Base-by-base conservation (phyloP, 2,888 invertebrate genomes). In the Dermolepida albohirtum region DNA sequence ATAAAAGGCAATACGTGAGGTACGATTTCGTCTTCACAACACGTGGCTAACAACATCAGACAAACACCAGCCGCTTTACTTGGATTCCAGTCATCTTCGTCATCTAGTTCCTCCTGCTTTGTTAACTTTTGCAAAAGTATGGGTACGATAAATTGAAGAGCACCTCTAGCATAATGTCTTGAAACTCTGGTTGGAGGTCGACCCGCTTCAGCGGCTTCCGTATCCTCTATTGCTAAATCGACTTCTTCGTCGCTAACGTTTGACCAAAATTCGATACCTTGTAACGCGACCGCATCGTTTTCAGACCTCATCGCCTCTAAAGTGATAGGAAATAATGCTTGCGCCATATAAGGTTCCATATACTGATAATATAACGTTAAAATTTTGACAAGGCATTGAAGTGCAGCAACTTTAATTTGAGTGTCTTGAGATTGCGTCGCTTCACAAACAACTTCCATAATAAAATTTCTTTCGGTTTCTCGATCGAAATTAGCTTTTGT, bases 221-320 rank as follows among this genome's bases (percentile, higher is more conserved):
- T 92, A 78, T 94, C 95, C 84, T 98, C 97, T 81, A 97, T 93
- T 1, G 94, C 90, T 73, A 98, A 86, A 84, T 98, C 98, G 40
- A 98, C 96, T 85, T 99, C 99, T 85, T 98, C 99, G 84, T 99
- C 99, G 79, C 98, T 97, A 0, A 99, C 98, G 78, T 97, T 98
- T 4, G 98, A 98, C 99, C 99, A 99, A 85, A 99, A 99, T 84
- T 99, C 99, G 81, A 99, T 98, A 74, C 99, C 99, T 86, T 98
- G 98, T 66, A 98, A 88, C 14, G 97, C 93, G 64, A 99, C 93
- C 76, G 98, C 97, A 85, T 98, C 97, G 73, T 94, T 90, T 72
- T 96, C 96, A 14, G 95, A 95, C 82, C 96, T 97, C 97, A 99
- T 99, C 8, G 99, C 98, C 84, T 97, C 96, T 80, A 99, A 86